Evolutionary conservation across 1,140 invertebrate genomes (phyloP), one percentile per base, ranked within the genome.

Genomic region (Drosophila quadrilineata): DNA sequence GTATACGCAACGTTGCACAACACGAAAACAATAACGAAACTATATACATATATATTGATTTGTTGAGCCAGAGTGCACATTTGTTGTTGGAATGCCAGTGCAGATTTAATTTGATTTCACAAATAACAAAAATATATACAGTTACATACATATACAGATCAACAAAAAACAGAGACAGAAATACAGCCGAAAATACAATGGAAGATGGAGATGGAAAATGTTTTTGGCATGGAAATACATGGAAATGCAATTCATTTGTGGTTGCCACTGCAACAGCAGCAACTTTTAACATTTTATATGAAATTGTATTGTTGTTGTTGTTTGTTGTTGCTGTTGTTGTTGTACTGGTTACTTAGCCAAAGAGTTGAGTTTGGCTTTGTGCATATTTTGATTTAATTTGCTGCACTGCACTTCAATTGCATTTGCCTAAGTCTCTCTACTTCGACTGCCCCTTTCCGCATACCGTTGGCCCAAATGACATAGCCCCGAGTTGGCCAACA

Each of bases 381-480:
- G 49, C 53, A 54, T 73, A 77, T 84, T 84, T 84, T 82, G 77
- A 84, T 84, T 77, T 82, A 73, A 82, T 82, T 82, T 77, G 60
- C 22, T 59, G 26, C n/a, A 12, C 24, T 21, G 35, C 49, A 49
- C 17, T 22, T 35, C 29, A 60, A 59, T 22, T 53, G 43, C 49
- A 3, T 3, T 62, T 72, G 50, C 48, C 54, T 66, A 75, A 75
- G 59, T 75, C 75, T 53, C 71, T 59, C 68, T 65, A 36, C 50
- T 45, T 62, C n/a, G n/a, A n/a, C 48, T 26, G 26, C 46, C 41
- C 14, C 10, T 12, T 4, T 26, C 66, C 45, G 52, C 69, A 77
- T 77, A 29, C 56, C 59, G 63, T 67, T 66, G 70, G 60, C 60
- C n/a, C 69, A 74, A 82, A 77, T 70, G 65, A 63, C 53, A 62